Conservation (phyloP, 1,140 invertebrate genomes). For the Scaptomyza montana region DNA sequence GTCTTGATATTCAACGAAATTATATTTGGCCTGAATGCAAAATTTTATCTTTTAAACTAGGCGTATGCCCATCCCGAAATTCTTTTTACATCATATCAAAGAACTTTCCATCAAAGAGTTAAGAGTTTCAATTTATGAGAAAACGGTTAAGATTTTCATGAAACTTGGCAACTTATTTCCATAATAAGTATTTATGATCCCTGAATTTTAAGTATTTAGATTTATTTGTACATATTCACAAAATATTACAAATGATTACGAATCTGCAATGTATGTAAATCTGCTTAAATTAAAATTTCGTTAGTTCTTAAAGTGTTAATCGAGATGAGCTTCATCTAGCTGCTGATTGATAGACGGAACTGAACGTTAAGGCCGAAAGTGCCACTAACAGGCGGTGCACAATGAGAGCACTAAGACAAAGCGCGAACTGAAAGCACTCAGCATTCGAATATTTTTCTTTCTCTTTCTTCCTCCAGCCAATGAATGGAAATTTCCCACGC, state of each 20-base stretch:
- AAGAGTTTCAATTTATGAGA: no score
- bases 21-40: no score
- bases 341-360: conserved; percentile 59
- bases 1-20: no score
- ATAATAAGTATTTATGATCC: no score
- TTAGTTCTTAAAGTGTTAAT: conserved; percentile 41
- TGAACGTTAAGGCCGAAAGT: conserved; percentile 56
- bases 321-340: conserved; percentile 52
- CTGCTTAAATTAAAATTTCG: conserved; percentile 29
- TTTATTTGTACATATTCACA: background rate
- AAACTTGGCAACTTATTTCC: no score
- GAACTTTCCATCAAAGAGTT: no score
- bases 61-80: no score
- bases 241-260: background rate
- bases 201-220: no score
- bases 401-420: conserved; percentile 67
- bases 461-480: conserved; percentile 36
- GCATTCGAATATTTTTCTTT: conserved; percentile 28
- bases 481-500: conserved; percentile 62
- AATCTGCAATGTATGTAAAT: conserved; percentile 18
- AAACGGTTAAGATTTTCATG: no score
- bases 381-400: conserved; percentile 68
- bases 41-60: no score
- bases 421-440: conserved; percentile 70
- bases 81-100: no score